These are phyloP conservation scores for Gephyroberyx darwinii DNA, from an alignment of 2,797 vertebrate genomes.

Conservation along the genomic window DNA sequence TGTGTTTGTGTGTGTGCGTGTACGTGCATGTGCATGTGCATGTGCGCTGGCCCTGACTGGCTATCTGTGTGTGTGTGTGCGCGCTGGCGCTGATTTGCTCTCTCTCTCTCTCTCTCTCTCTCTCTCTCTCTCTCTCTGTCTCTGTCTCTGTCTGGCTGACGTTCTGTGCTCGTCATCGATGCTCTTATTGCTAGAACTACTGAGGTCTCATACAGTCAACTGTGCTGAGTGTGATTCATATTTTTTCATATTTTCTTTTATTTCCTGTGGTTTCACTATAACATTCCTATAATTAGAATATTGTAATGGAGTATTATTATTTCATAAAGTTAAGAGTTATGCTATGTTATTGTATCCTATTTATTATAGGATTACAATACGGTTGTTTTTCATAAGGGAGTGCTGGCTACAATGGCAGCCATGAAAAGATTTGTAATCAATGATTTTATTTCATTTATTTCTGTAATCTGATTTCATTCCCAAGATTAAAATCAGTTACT, in stretches of 20 bases:
- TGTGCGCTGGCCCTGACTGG: no score
- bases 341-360: no score
- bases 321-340: no score
- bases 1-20: neutral
- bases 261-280: neutral
- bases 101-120: neutral
- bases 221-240: neutral
- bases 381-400: no score
- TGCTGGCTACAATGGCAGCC: no score
- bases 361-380: no score
- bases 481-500: no score
- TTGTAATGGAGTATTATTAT: no score
- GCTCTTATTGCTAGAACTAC: conserved; percentile 10
- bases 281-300: no score
- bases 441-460: no score
- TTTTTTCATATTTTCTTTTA: neutral
- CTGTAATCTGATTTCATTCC: no score
- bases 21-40: neutral
- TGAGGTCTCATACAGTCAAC: neutral
- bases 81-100: conserved; percentile 5
- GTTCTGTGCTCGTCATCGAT: conserved; percentile 3
- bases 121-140: neutral
- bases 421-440: no score
- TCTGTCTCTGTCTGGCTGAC: neutral
- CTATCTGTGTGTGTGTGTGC: neutral